A percentile compares a stretch with the other conserved stretches of the same genome.
Conservation (phyloP, 2,888 invertebrate genomes). For the Achlya flavicornis region DNA sequence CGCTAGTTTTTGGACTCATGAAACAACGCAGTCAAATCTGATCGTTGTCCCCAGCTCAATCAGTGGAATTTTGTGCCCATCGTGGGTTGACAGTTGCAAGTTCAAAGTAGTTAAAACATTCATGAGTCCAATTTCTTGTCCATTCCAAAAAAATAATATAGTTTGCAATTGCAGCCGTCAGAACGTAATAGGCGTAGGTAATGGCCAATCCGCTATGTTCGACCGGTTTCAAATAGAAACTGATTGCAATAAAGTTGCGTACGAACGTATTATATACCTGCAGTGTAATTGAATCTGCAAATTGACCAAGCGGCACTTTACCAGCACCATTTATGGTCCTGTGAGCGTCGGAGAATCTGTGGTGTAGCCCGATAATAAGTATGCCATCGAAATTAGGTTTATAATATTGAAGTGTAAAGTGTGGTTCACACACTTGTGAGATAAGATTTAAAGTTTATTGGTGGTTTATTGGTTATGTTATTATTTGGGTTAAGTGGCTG, state of each 20-base stretch:
- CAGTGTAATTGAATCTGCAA: neutral
- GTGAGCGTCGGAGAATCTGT: neutral
- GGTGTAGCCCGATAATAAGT: neutral
- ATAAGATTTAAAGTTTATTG: too few species aligned
- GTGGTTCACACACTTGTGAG: neutral
- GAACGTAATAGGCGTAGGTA: too few species aligned
- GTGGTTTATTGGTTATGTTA: too few species aligned
- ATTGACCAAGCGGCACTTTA: slow-evolving; percentile 1
- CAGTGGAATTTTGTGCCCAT: too few species aligned
- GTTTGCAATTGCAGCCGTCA: neutral
- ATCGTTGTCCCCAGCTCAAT: too few species aligned
- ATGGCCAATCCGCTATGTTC: neutral
- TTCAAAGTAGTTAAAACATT: too few species aligned
- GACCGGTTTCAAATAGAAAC: neutral
- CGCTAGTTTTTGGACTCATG: too few species aligned
- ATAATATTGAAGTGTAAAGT: neutral
- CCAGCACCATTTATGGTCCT: neutral
- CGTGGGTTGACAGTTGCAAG: too few species aligned
- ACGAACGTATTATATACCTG: neutral
- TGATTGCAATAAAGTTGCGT: neutral
- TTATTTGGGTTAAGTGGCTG: too few species aligned
- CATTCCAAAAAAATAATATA: too few species aligned
- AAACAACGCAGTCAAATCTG: too few species aligned
- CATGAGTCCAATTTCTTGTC: too few species aligned
- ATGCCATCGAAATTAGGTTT: neutral